Conservation (phyloP, 2,113 vertebrate species). For the rabbit (Oryctolagus cuniculus) region DNA sequence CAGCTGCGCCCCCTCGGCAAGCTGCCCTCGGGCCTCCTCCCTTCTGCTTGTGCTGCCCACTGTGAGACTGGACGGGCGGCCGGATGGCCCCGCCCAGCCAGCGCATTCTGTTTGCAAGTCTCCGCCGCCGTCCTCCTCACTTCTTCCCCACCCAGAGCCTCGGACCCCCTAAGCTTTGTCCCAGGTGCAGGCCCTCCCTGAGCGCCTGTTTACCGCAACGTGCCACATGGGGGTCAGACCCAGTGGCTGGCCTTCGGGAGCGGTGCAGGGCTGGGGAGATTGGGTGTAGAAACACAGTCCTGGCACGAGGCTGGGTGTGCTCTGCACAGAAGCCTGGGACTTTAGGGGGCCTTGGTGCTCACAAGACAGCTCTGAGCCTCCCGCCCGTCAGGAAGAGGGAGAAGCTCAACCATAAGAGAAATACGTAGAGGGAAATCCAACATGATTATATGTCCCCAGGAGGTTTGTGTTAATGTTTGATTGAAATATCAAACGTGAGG, state of each 20-base stretch:
- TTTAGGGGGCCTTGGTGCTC: background rate
- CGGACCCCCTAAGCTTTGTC: too few relatives aligned
- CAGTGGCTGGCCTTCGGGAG: background rate
- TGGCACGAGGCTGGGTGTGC: background rate
- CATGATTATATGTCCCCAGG: background rate
- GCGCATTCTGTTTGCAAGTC: background rate
- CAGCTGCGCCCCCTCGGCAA: background rate
- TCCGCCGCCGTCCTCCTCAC: background rate
- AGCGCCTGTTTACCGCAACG: background rate
- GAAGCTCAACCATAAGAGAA: background rate
- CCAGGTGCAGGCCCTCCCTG: background rate
- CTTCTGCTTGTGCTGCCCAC: background rate
- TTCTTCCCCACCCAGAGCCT: background rate
- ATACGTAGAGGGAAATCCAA: background rate
- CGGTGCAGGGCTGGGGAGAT: background rate
- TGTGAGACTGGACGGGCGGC: background rate
- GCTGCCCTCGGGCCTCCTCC: background rate
- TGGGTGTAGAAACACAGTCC: background rate
- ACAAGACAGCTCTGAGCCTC: background rate
- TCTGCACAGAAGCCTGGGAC: background rate
- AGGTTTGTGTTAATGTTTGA: slow-evolving; percentile 9
- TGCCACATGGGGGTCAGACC: background rate
- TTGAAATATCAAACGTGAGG: background rate
- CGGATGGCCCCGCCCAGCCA: background rate
- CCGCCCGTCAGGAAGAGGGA: background rate